These are phyloP conservation scores for Coturnix japonica DNA, from an alignment of 2,113 vertebrate species.

Conservation along the genomic window DNA sequence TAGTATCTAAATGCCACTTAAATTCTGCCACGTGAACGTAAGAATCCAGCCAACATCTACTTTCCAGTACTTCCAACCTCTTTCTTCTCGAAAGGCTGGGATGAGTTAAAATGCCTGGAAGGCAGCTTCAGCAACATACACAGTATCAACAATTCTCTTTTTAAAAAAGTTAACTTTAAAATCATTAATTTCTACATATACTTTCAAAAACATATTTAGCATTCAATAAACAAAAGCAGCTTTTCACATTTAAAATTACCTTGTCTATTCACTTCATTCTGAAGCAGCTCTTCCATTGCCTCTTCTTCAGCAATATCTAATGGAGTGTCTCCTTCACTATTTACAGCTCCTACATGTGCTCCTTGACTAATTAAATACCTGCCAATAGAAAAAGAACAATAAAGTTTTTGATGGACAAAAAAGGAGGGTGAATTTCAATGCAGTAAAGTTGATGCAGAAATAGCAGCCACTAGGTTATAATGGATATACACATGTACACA, in stretches of 20 bases:
- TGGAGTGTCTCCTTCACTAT: conserved; percentile 98
- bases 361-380: conserved; percentile 97
- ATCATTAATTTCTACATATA: not conserved
- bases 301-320: conserved; percentile 98
- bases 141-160: not conserved
- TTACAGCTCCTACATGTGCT: conserved; percentile 94
- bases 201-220: not conserved
- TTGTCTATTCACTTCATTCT: conserved; percentile 98
- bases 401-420: not conserved
- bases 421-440: not conserved
- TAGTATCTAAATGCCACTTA: not conserved
- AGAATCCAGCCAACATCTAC: not conserved
- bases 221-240: not conserved
- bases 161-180: not conserved
- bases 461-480: not conserved
- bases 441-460: not conserved
- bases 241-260: conserved; percentile 77
- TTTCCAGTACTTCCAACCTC: not conserved
- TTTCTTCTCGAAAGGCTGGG: not conserved
- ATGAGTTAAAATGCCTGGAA: not conserved
- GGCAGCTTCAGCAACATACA: not conserved
- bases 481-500: not conserved
- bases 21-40: not conserved
- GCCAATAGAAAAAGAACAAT: conserved; percentile 47
- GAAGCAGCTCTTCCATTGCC: conserved; percentile 97